Base-by-base conservation (phyloP, 2,113 vertebrate genomes). In the Carassius carassius region DNA sequence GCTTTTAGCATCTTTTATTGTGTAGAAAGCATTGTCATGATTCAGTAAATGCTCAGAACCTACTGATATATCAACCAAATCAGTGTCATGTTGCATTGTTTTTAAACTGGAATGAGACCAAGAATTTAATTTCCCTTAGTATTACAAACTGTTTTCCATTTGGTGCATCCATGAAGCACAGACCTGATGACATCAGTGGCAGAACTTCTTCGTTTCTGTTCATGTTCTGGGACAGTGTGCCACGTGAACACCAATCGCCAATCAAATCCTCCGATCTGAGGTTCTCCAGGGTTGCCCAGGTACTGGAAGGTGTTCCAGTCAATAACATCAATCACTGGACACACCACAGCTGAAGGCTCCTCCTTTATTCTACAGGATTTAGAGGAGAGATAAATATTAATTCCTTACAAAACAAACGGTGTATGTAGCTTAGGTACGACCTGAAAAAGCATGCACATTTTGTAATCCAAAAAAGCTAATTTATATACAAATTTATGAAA, bases 231-330 rank as follows among this genome's bases (percentile, higher is more conserved):
- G 4, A 96, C 91, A 1, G 3, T 0, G 2, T 99, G 97, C 98
- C 98, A 99, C 3, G 97, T 99, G 88, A 99, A 99, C 63, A 98
- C 97, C 90, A 99, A 91, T 21, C 97, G 94, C 98, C 98, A 99
- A 81, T 99, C 97, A 83, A 99, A 99, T 3, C 98, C 98, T 0
- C 98, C 98, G 0, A 99, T 96, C 93, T 99, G 97, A 67, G 98
- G 98, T 81, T 99, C 98, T 0, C 96, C 96, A 0, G 97, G 3
- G 87, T 99, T 96, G 79, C 98, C 98, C 89, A 99, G 88, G 89
- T 96, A 99, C 91, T 99, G 94, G 74, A 99, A 99, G 13, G 97
- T 99, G 92, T 99, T 97, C 98, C 98, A 99, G 90, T 98, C 96
- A 29, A 99, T 99, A 65, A 99, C 97, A 49, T 99, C 98, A 0